Conservation (phyloP, 2,113 vertebrate species). For the Astatoreochromis straeleni region DNA sequence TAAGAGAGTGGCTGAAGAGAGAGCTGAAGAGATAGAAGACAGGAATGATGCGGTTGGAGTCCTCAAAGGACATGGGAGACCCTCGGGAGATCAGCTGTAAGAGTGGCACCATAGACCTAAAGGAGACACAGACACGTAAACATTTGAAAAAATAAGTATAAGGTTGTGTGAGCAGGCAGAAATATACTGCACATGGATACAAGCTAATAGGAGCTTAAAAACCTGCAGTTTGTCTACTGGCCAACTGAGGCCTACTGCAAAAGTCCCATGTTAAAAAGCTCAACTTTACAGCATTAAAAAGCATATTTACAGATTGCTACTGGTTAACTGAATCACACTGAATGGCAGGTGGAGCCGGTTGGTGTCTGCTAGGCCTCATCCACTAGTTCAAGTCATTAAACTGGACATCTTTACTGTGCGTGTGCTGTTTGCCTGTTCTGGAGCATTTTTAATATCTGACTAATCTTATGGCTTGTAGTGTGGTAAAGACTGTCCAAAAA, state of each 20-base stretch:
- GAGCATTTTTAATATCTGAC: not conserved
- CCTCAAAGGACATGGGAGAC: conserved; percentile 92
- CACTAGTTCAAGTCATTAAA: not conserved
- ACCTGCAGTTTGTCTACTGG: not conserved
- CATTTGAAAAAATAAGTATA: not conserved
- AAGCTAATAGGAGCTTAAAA: not conserved
- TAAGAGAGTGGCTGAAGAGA: conserved; percentile 95
- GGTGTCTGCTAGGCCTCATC: not conserved
- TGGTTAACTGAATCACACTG: not conserved
- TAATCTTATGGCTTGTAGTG: not conserved
- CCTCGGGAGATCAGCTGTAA: conserved; percentile 94
- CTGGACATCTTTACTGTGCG: not conserved
- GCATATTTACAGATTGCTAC: not conserved
- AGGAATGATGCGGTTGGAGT: conserved; percentile 93
- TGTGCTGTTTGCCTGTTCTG: not conserved
- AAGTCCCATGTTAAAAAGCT: not conserved
- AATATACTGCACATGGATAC: not conserved
- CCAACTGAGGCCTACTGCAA: not conserved
- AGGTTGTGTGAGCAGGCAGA: not conserved
- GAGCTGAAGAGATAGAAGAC: conserved; percentile 99
- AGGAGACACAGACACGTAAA: not conserved
- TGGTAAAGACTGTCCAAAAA: not conserved
- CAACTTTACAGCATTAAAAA: not conserved
- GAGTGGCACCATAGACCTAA: conserved; percentile 90
- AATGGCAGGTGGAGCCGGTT: not conserved